Evolutionary conservation across 2,888 invertebrate genomes (phyloP).

Genomic region (Caenorhabditis becei): DNA sequence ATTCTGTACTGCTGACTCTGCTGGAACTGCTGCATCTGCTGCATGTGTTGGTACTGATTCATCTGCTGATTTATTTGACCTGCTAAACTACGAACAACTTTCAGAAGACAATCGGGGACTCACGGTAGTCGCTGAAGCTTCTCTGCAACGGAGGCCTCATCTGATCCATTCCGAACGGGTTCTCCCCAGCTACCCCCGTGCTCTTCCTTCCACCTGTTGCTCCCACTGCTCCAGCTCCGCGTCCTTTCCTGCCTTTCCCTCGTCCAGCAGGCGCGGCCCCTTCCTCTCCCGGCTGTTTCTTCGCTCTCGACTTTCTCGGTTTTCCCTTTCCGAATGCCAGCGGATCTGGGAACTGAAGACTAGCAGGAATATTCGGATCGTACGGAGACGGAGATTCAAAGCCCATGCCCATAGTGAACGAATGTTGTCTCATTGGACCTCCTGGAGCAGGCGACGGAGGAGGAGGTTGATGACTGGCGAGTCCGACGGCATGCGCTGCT

Average conservation of each 20-base stretch:
- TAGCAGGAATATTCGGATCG: conserved; percentile 51
- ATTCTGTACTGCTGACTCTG: conserved; percentile 38
- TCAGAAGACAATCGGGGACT: conserved; percentile 14
- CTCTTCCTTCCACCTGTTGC: conserved; percentile 49
- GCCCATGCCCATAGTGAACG: conserved; percentile 43
- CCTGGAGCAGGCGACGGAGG: conserved; percentile 8
- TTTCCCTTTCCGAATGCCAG: conserved; percentile 31
- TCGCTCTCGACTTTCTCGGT: conserved; percentile 29
- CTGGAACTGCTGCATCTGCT: conserved; percentile 41
- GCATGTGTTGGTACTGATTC: conserved; percentile 35
- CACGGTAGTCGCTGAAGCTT: conserved; percentile 63
- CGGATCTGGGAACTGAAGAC: conserved; percentile 39
- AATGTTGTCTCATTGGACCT: conserved; percentile 44
- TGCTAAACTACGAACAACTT: background rate
- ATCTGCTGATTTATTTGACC: conserved; percentile 31
- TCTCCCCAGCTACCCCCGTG: conserved; percentile 31
- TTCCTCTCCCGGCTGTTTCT: conserved; percentile 38
- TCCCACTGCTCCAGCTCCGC: conserved; percentile 33
- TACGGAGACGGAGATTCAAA: conserved; percentile 58
- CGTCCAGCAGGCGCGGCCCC: conserved; percentile 19
- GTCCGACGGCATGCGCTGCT: conserved; percentile 60
- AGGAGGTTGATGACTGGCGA: conserved; percentile 36
- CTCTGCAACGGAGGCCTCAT: conserved; percentile 59
- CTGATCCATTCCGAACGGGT: conserved; percentile 46
- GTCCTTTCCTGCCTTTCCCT: conserved; percentile 39